Conservation (phyloP, 2,888 invertebrate genomes). For the Antheraea yamamai region DNA sequence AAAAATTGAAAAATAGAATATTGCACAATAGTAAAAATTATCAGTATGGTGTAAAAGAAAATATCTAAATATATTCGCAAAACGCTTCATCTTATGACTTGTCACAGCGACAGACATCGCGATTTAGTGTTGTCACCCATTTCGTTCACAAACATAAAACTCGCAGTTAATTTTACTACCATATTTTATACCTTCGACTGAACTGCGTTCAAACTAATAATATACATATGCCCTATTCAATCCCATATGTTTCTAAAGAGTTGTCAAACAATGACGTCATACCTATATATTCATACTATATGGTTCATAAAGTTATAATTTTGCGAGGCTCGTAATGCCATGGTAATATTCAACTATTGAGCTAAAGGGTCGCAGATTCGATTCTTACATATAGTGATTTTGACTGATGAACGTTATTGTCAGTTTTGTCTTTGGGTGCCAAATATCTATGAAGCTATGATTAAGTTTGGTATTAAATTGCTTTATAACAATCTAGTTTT, state of each 20-base stretch:
- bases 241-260: neutral
- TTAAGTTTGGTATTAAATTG: too few species aligned
- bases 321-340: too few species aligned
- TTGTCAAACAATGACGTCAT: neutral
- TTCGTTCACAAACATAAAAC: conserved; percentile 50
- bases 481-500: too few species aligned
- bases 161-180: conserved; percentile 35
- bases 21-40: too few species aligned
- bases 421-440: too few species aligned
- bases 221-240: neutral
- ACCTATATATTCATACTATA: neutral
- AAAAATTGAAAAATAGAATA: too few species aligned
- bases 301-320: neutral
- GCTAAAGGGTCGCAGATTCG: too few species aligned
- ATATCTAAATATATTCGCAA: neutral
- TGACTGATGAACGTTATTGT: too few species aligned
- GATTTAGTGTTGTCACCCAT: conserved; percentile 55
- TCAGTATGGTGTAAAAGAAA: too few species aligned
- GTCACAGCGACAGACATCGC: conserved; percentile 45
- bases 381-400: too few species aligned
- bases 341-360: too few species aligned
- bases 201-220: conserved; percentile 23
- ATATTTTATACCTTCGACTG: conserved; percentile 30
- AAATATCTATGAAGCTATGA: too few species aligned
- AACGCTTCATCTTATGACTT: conserved; percentile 21